Base-by-base conservation (phyloP, 2,888 invertebrate genomes). In the Trypoxylon attenuatum region DNA sequence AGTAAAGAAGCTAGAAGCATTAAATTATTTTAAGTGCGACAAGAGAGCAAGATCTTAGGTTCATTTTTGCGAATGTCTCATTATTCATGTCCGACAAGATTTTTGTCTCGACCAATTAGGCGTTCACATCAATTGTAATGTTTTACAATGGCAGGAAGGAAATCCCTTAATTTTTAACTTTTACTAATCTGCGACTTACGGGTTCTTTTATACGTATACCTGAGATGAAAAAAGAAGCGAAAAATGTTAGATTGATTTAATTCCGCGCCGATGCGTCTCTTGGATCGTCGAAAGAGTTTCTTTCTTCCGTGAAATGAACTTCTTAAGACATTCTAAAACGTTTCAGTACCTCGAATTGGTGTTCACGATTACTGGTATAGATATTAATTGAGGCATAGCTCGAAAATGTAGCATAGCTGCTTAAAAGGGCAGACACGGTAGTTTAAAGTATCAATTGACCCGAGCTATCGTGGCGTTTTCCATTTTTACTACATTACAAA, bases 41-140 rank as follows among this genome's bases (percentile, higher is more conserved):
- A 43, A 10, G 18, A 51, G 49, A 19, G 25, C 23, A 22, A 47
- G 21, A 23, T 15, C 18, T 64, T 58, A 41, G 49, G 41, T 53
- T 63, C 27, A 41, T 63, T 58, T 63, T 58, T 66, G 15, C 54
- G n/a, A n/a, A 55, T 43, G 21, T 57, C 39, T 53, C 49, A 43
- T 60, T 64, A 42, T 29, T 19, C n/a, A 49, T 45, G 39, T 21
- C 10, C 33, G 55, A 55, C 54, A 21, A 59, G 58, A 4, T 13
- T 33, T 59, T 64, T 59, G 33, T 51, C 53, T 41, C 46, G 66
- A 67, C 64, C 64, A 67, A 64, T 67, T 67, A 64, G 51, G 52
- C 10, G 10, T 47, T 59, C 50, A 54, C 19, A 46, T 19, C 21
- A 39, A 38, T 16, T 18, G n/a, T n/a, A n/a, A n/a, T n/a, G 22